Evolutionary conservation across 2,113 vertebrate species (phyloP).

Genomic region (Tragelaphus imberbis): DNA sequence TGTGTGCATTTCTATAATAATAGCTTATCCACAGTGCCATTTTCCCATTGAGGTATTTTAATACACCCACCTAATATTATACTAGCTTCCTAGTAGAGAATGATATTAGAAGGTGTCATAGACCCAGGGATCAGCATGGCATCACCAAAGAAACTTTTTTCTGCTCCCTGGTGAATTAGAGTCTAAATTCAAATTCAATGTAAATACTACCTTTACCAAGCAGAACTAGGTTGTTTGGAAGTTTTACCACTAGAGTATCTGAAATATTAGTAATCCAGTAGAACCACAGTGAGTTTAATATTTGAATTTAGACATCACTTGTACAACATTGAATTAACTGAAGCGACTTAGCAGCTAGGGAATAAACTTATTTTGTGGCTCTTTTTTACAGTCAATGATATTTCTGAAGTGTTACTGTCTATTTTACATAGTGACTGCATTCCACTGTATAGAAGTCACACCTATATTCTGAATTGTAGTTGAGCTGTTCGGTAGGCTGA

Average conservation of each 20-base stretch:
- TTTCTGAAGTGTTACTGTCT: neutral
- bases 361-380: neutral
- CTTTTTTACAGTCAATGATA: neutral
- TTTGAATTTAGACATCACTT: neutral
- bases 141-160: neutral
- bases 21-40: neutral
- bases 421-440: neutral
- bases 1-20: neutral
- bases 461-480: neutral
- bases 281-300: neutral
- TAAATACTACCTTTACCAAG: neutral
- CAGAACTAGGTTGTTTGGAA: neutral
- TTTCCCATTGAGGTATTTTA: constrained; percentile 24
- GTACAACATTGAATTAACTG: neutral
- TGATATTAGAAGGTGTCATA: neutral
- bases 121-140: neutral
- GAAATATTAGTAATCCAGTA: neutral
- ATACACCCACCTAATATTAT: neutral
- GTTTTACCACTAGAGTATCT: neutral
- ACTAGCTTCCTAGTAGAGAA: neutral
- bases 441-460: neutral
- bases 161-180: neutral
- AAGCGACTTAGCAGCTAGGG: no score
- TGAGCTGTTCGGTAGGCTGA: neutral
- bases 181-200: neutral